Percentiles rank a stretch among this genome's conserved stretches.
phyloP scores from a whole-genome alignment of 2,888 invertebrate genomes.

The Chironomus tentans region DNA sequence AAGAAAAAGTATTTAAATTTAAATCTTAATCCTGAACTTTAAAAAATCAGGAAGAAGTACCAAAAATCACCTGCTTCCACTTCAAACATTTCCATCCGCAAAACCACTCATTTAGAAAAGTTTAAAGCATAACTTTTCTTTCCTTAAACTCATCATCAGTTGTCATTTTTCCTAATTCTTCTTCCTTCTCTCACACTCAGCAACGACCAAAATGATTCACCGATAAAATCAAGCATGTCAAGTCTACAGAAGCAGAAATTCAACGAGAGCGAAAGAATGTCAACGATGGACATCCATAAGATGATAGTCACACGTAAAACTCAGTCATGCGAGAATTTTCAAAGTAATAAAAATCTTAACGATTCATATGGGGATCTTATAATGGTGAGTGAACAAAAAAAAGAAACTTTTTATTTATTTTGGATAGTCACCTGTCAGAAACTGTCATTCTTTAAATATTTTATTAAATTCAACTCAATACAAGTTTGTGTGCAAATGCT shows the following conservation, averaged over 20 bases:
- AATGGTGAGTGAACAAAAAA: conserved; percentile 7
- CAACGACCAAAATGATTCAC: background rate
- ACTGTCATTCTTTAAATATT: conserved; percentile 1
- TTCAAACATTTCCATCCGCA: no score
- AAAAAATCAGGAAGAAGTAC: no score
- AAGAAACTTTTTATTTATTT: background rate
- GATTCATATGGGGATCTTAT: background rate
- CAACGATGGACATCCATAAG: background rate
- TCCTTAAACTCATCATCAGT: no score
- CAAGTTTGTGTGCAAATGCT: no score
- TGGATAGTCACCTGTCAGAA: background rate
- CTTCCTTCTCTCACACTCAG: background rate
- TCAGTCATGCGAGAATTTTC: conserved; percentile 17
- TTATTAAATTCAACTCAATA: background rate
- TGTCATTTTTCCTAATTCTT: background rate
- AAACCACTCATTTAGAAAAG: no score
- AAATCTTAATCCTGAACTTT: no score
- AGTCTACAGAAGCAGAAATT: background rate
- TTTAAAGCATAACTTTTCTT: no score
- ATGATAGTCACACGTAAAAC: background rate
- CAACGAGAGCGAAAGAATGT: background rate
- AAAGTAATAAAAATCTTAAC: background rate
- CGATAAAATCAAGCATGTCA: background rate
- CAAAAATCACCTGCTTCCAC: no score
- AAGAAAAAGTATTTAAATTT: no score